A percentile compares a stretch with the other conserved stretches of the same genome.
phyloP scores from a whole-genome alignment of 2,113 vertebrate species.

The Pipa parva region DNA sequence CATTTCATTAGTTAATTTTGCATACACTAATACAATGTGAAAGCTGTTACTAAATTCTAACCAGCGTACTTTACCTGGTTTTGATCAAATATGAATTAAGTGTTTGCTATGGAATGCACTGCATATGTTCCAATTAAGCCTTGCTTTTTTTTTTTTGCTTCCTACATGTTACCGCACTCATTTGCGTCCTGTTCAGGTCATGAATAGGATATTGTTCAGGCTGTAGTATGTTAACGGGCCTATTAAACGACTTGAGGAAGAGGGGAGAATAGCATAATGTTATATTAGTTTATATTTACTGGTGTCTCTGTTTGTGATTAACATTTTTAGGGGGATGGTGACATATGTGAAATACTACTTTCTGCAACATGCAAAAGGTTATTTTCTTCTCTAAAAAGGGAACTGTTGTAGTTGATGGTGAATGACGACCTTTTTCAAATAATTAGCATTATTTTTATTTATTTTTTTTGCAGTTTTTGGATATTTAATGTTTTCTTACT shows the following conservation, averaged over 20 bases:
- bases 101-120: constrained; percentile 33
- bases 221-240: constrained; percentile 22
- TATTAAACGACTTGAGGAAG: constrained; percentile 13
- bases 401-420: too few relatives aligned
- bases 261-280: not conserved
- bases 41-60: constrained; percentile 34
- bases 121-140: constrained; percentile 40
- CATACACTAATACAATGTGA: constrained; percentile 39
- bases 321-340: not conserved
- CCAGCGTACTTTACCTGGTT: constrained; percentile 33
- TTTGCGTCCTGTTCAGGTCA: constrained; percentile 31
- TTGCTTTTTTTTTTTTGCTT: constrained; percentile 12
- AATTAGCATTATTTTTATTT: not conserved
- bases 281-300: constrained; percentile 5
- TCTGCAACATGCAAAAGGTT: too few relatives aligned
- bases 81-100: constrained; percentile 32
- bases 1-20: constrained; percentile 37
- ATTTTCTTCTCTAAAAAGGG: too few relatives aligned
- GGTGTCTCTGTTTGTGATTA: constrained; percentile 16
- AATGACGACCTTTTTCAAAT: constrained; percentile 7
- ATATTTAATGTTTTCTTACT: too few relatives aligned
- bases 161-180: constrained; percentile 18
- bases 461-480: too few relatives aligned
- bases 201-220: constrained; percentile 41
- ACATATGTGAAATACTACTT: too few relatives aligned